These are phyloP conservation scores for Drosophila macrospina DNA, from an alignment of 2,888 invertebrate genomes.

Conservation along the genomic window DNA sequence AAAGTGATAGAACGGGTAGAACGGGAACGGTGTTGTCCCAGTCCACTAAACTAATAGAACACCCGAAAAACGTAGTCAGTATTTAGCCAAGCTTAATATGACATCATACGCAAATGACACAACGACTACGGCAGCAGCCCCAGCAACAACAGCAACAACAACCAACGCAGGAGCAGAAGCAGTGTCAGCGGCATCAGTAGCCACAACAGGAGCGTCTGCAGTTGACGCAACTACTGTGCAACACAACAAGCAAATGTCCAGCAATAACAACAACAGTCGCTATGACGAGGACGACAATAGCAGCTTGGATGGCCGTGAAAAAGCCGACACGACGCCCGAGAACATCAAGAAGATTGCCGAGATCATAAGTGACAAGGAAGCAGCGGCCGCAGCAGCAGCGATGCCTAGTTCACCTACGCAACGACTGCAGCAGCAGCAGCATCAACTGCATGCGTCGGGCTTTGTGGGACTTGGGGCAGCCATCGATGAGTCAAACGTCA, in stretches of 20 bases:
- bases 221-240: constrained; percentile 34
- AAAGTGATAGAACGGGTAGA: constrained; percentile 45
- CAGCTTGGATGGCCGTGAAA: constrained; percentile 83
- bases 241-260: constrained; percentile 51
- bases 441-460: constrained; percentile 50
- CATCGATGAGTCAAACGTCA: constrained; percentile 81
- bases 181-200: constrained; percentile 17
- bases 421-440: constrained; percentile 42
- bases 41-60: constrained; percentile 6
- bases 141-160: constrained; percentile 43
- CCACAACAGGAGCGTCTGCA: constrained; percentile 15
- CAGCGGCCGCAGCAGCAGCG: constrained; percentile 25
- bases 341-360: constrained; percentile 85
- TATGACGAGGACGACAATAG: constrained; percentile 64
- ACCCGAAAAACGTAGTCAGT: constrained; percentile 28
- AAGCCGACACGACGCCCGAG: constrained; percentile 85
- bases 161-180: constrained; percentile 42
- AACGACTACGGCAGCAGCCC: constrained; percentile 58
- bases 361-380: constrained; percentile 75
- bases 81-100: constrained; percentile 56
- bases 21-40: constrained; percentile 51
- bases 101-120: constrained; percentile 78
- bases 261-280: constrained; percentile 34
- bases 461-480: constrained; percentile 74
- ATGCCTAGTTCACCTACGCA: constrained; percentile 33